A percentile compares a stretch with the other conserved stretches of the same genome.
Evolutionary conservation across 2,888 invertebrate genomes (phyloP).

Genomic region (Hesperia comma): DNA sequence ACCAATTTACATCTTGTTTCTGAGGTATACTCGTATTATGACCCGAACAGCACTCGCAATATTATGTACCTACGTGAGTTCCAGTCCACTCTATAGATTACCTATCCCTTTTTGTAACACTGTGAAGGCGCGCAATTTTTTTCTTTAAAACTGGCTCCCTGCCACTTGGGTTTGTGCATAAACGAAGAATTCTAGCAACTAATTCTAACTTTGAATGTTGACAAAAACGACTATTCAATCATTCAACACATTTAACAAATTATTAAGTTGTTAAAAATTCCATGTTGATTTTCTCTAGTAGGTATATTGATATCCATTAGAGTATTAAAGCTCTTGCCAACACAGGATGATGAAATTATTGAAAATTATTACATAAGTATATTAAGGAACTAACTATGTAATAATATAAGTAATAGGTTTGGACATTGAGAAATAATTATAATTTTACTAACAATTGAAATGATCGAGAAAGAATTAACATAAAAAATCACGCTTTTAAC

Average conservation of each 20-base stretch:
- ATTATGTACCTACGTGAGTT: constrained; percentile 17
- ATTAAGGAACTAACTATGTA: too few relatives aligned
- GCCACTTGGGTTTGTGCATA: background rate
- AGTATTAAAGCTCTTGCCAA: too few relatives aligned
- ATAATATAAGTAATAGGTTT: too few relatives aligned
- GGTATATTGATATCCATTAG: too few relatives aligned
- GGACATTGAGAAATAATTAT: too few relatives aligned
- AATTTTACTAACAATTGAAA: too few relatives aligned
- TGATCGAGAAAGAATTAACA: too few relatives aligned
- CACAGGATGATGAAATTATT: too few relatives aligned
- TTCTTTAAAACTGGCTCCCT: constrained; percentile 9
- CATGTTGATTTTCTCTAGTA: too few relatives aligned
- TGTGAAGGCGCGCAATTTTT: constrained; percentile 6
- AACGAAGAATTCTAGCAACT: background rate
- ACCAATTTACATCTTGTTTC: background rate
- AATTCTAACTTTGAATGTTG: background rate
- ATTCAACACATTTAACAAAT: background rate
- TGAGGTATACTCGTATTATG: background rate
- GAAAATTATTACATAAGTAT: too few relatives aligned
- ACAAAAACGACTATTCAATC: background rate
- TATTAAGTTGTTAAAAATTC: background rate
- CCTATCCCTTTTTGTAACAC: constrained; percentile 6
- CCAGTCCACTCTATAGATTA: constrained; percentile 1
- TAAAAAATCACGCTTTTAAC: too few relatives aligned
- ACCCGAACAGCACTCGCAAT: background rate